Evolutionary conservation across 2,888 invertebrate genomes (phyloP).

Genomic region (Agonopterix alstromeriana): DNA sequence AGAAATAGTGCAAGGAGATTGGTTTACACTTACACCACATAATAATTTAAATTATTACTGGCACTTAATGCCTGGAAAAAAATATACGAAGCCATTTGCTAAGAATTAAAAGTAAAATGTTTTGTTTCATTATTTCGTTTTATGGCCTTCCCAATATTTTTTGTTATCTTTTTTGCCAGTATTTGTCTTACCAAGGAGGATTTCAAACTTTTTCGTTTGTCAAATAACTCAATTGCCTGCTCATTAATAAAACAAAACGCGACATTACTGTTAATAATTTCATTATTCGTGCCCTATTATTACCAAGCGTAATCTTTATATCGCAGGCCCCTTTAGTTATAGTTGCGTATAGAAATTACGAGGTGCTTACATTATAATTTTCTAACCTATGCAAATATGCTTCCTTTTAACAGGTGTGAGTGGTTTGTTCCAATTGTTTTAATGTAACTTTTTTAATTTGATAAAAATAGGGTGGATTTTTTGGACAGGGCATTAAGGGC

Average conservation of each 20-base stretch:
- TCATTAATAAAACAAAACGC: conserved; percentile 41
- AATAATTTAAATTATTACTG: no score
- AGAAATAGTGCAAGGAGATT: no score
- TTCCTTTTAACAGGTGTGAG: conserved; percentile 29
- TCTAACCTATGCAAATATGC: conserved; percentile 39
- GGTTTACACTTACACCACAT: no score
- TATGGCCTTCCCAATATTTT: no score
- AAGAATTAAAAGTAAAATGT: no score
- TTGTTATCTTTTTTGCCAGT: no score
- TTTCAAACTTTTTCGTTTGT: no score
- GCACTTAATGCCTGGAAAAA: no score
- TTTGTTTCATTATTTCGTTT: no score
- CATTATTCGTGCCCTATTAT: conserved; percentile 42
- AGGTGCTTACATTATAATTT: conserved; percentile 26
- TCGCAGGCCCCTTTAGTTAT: conserved; percentile 28
- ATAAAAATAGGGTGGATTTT: neutral
- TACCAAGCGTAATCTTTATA: conserved; percentile 35
- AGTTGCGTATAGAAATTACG: neutral
- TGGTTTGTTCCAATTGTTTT: conserved; percentile 11
- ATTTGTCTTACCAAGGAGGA: no score
- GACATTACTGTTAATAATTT: conserved; percentile 41
- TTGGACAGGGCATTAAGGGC: no score
- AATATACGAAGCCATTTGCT: no score
- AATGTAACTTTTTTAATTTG: neutral
- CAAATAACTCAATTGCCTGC: neutral